Evolutionary conservation across 2,113 vertebrate species (phyloP).

Genomic region (Pundamilia nyererei): DNA sequence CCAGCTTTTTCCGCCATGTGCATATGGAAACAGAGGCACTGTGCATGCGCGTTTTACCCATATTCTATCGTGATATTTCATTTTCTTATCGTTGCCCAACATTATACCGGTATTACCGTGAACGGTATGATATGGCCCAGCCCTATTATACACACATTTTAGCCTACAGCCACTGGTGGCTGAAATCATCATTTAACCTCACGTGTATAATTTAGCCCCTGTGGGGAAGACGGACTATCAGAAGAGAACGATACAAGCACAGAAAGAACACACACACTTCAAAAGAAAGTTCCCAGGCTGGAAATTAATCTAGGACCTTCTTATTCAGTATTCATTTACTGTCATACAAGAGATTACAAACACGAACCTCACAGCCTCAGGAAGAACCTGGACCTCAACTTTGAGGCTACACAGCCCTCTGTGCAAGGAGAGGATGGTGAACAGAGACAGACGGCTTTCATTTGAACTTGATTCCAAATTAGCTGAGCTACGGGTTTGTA

Average conservation of each 20-base stretch:
- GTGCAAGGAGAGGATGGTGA: not conserved
- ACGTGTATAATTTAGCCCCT: not conserved
- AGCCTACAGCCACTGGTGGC: not conserved
- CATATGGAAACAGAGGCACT: not conserved
- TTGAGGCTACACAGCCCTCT: not conserved
- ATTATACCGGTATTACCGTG: not conserved
- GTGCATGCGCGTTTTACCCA: not conserved
- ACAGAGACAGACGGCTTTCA: not conserved
- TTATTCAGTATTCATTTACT: not conserved
- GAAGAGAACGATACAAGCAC: not conserved
- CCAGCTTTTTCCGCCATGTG: not conserved
- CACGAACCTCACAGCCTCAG: not conserved
- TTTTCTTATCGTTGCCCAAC: not conserved
- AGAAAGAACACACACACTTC: not conserved
- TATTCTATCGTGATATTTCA: not conserved
- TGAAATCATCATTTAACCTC: not conserved
- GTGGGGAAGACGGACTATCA: not conserved
- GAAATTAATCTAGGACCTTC: not conserved
- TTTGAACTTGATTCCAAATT: not conserved
- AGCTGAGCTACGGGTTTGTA: not conserved
- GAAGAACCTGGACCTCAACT: not conserved
- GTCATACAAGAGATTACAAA: not conserved
- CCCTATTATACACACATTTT: not conserved
- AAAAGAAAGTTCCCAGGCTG: not conserved
- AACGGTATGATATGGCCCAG: not conserved